Conservation (phyloP, 2,113 vertebrate species). For the Ceratotherium simum region DNA sequence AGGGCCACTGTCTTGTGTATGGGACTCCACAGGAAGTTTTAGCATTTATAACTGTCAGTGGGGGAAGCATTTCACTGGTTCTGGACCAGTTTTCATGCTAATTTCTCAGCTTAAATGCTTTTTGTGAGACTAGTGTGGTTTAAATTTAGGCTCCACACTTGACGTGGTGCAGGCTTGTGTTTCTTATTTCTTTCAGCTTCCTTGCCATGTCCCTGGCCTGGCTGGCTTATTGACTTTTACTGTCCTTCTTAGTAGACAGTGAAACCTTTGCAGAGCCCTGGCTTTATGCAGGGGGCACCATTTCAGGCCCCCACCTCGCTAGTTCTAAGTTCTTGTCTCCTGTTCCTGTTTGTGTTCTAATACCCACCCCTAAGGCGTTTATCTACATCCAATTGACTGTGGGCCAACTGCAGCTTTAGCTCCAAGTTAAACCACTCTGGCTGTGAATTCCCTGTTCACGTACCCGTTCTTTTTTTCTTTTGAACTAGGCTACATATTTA, state of each 20-base stretch:
- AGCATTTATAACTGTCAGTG: not conserved
- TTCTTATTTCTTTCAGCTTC: constrained; percentile 19
- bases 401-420: not conserved
- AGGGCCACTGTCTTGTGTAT: not conserved
- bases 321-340: not conserved
- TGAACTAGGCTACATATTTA: not conserved
- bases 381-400: not conserved
- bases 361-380: not conserved
- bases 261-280: not conserved
- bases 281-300: not conserved
- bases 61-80: not conserved
- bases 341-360: not conserved
- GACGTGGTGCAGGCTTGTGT: not conserved
- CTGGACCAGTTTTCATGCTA: not conserved
- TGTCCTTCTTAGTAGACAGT: not conserved
- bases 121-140: not conserved
- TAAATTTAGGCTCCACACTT: constrained; percentile 19
- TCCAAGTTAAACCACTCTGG: not conserved
- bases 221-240: not conserved
- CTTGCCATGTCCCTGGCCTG: not conserved
- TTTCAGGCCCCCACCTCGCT: not conserved
- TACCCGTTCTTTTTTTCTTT: not conserved
- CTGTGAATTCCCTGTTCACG: not conserved
- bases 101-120: constrained; percentile 10
- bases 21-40: not conserved